Evolutionary conservation across 1,140 invertebrate species (phyloP).

Genomic region (Hycleus cichorii): DNA sequence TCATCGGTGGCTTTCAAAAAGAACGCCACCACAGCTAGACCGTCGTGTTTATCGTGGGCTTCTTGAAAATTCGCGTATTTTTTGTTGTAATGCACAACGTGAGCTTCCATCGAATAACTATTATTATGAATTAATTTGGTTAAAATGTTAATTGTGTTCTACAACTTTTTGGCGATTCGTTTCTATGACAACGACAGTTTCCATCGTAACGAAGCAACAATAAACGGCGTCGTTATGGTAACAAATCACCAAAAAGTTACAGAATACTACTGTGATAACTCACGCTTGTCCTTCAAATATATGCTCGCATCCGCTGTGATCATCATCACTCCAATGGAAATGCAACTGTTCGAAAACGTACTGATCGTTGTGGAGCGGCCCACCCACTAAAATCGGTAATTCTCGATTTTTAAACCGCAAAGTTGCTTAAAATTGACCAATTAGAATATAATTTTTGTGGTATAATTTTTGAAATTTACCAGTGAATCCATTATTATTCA

Average conservation of each 20-base stretch:
- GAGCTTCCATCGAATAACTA: constrained; percentile 67
- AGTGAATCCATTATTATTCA: constrained; percentile 40
- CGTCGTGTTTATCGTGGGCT: constrained; percentile 63
- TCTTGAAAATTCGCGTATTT: constrained; percentile 61
- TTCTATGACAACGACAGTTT: too few species aligned
- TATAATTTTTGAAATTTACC: constrained; percentile 29
- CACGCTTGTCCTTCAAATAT: constrained; percentile 59
- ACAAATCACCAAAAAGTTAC: too few species aligned
- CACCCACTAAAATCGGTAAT: constrained; percentile 47
- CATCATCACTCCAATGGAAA: constrained; percentile 74
- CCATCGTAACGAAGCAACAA: too few species aligned
- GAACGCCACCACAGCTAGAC: constrained; percentile 67
- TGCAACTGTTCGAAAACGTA: constrained; percentile 72
- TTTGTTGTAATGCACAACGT: constrained; percentile 71
- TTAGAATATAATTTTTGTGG: background rate
- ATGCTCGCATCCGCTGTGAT: constrained; percentile 72
- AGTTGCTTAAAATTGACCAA: constrained; percentile 31
- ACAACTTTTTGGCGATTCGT: too few species aligned
- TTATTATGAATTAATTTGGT: background rate
- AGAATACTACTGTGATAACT: constrained; percentile 25
- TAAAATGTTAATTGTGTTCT: too few species aligned
- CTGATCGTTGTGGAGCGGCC: constrained; percentile 54
- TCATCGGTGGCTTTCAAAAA: constrained; percentile 48
- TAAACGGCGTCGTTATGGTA: too few species aligned
- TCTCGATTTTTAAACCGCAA: constrained; percentile 33